Percentiles rank a stretch among this genome's conserved stretches.
Conservation (phyloP, 2,113 vertebrate species). For the Chloroceryle aenea region DNA sequence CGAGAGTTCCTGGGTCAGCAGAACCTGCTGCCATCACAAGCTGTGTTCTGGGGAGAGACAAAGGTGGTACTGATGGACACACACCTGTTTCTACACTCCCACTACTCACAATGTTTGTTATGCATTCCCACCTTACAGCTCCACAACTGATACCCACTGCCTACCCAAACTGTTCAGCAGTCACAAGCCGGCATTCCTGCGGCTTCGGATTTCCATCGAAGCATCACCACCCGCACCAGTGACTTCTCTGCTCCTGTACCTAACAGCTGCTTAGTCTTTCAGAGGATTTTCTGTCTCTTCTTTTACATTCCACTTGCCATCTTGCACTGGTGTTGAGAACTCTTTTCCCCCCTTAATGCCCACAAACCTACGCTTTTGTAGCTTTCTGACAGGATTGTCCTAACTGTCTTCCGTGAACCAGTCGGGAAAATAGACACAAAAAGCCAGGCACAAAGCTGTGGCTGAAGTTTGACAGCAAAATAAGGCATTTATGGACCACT, state of each 20-base stretch:
- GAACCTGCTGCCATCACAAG: neutral
- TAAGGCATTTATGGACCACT: neutral
- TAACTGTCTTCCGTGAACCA: neutral
- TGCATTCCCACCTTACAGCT: neutral
- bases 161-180: neutral
- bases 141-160: neutral
- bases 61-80: fast-evolving
- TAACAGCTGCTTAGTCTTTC: neutral
- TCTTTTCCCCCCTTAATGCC: neutral
- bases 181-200: neutral
- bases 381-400: neutral
- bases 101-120: neutral
- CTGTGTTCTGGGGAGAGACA: neutral
- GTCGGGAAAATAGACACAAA: neutral
- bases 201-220: neutral
- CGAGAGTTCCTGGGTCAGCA: neutral
- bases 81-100: neutral
- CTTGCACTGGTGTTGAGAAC: neutral
- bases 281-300: neutral
- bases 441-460: neutral
- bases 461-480: neutral
- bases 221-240: neutral
- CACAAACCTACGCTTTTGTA: neutral
- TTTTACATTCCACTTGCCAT: neutral
- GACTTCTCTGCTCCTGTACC: neutral